Evolutionary conservation across 2,888 invertebrate species (phyloP).

Genomic region (Xanthorhoe designata): DNA sequence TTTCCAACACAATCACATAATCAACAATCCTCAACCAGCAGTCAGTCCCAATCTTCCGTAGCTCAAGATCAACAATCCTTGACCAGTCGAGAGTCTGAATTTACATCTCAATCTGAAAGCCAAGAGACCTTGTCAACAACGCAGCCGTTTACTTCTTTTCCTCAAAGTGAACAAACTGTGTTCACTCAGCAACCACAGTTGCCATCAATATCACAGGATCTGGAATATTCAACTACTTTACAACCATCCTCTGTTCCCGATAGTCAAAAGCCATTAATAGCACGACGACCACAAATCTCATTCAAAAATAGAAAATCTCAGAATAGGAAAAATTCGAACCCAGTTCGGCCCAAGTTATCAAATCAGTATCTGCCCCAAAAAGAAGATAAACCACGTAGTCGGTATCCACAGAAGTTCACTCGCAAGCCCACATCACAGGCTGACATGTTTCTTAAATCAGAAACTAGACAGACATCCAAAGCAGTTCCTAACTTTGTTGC

Average conservation of each 20-base stretch:
- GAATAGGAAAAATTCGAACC: slow-evolving; percentile 1
- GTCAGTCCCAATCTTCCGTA: not conserved
- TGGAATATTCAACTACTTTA: not conserved
- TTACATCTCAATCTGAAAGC: not conserved
- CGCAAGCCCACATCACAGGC: not conserved
- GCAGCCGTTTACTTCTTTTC: not conserved
- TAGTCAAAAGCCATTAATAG: not conserved
- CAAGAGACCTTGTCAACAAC: slow-evolving; percentile 1
- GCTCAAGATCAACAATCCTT: too few species aligned
- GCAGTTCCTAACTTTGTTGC: not conserved
- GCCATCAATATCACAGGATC: not conserved
- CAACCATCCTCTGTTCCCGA: not conserved
- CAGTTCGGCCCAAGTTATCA: not conserved
- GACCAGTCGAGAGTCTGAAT: too few species aligned
- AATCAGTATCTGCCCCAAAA: slow-evolving; percentile 2
- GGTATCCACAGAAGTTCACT: slow-evolving; percentile 3
- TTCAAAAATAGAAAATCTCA: not conserved
- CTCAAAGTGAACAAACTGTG: not conserved
- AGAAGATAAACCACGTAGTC: not conserved
- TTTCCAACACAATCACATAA: not conserved
- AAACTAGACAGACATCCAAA: slow-evolving; percentile 7
- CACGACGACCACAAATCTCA: not conserved
- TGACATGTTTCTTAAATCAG: slow-evolving; percentile 13
- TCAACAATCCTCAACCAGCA: not conserved
- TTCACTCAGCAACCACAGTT: not conserved